Evolutionary conservation across 2,888 invertebrate species (phyloP), one percentile per base, ranked within the genome.

Genomic region (Drosophila seclusa): DNA sequence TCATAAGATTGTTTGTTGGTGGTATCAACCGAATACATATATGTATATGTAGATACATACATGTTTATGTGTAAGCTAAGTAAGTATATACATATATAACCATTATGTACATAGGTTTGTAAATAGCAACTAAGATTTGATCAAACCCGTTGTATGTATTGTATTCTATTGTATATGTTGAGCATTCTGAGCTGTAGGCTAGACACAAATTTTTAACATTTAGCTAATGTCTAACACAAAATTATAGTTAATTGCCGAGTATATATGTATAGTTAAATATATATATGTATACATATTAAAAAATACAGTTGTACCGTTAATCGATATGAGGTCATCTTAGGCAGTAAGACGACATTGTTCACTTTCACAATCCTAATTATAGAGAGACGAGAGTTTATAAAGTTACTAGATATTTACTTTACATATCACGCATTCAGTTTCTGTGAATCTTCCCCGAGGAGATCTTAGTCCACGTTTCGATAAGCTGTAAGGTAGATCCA

Each of bases 131-230:
- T 79, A 61, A 64, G 71, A 58, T 75, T 79, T 61, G 48, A 78
- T 77, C 70, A 63, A 74, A 59, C 55, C 62, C 58, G 53, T 62
- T 70, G 49, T 73, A 66, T 54, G 40, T 69, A 69, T 61, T 50
- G 29, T 61, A 64, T 53, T 45, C 65, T 8, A 60, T 55, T 58
- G 27, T 57, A 38, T 73, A 45, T 54, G 63, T 65, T 73, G 54
- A 65, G 59, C 49, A 61, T 49, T 40, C 50, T 54, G 57, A 78
- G 78, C 78, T 73, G 87, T 83, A 83, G 83, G 83, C 59, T 83
- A 83, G 83, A 69, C 71, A 71, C 68, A 34, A 81, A 83, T 81
- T 83, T 87, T 83, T 36, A 86, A 75, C 72, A 80, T 54, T 83
- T 78, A 81, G 76, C 68, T 76, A 78, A 78, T 55, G 52, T 68